Base-by-base conservation (phyloP, 1,140 invertebrate genomes). In the Diuraphis noxia region DNA sequence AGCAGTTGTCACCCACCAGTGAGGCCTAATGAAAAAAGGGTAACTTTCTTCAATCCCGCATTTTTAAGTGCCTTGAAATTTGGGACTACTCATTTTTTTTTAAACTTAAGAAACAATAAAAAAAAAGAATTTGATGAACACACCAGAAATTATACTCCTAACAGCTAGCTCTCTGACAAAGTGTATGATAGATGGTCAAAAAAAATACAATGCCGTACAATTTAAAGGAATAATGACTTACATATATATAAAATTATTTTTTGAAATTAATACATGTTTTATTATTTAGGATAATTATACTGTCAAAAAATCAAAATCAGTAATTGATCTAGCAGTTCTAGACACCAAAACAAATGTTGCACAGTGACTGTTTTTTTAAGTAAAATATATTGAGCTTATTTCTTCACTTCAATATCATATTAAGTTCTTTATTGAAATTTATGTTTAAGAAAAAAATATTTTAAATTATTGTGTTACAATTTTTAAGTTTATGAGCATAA, bases 261-360 rank as follows among this genome's bases (percentile, higher is more conserved):
- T 13, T 52, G 38, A 87, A 56, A 38, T 87, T 25, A 56, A 21
- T 87, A 30, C 2, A n/a, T 56, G 40, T 88, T 30, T 87, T 52
- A 36, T 56, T 56, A 38, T 56, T 41, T 10, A 88, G 86, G 36
- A 88, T 40, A 13, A 63, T 38, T 56, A 40, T 40, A 17, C 25
- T 56, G 52, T 40, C 13, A 63, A 41, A 43, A 89, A 89, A 89
- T 89, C 88, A 79, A 89, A 89, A 77, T 89, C 88, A 2, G 38
- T 77, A 23, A 52, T 79, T 46, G 88, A 79, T 25, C 63, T 89
- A 23, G 41, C 40, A 30, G 25, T 21, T 79, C 46, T 36, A 10
- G 34, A n/a, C 8, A 72, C 30, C 4, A n/a, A 72, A 72, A 79
- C 43, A 46, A 79, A 79, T 36, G 46, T 46, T 8, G 36, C 8